Evolutionary conservation across 2,113 vertebrate species (phyloP), one percentile per base, ranked within the genome.

Genomic region (Nothoprocta perdicaria): DNA sequence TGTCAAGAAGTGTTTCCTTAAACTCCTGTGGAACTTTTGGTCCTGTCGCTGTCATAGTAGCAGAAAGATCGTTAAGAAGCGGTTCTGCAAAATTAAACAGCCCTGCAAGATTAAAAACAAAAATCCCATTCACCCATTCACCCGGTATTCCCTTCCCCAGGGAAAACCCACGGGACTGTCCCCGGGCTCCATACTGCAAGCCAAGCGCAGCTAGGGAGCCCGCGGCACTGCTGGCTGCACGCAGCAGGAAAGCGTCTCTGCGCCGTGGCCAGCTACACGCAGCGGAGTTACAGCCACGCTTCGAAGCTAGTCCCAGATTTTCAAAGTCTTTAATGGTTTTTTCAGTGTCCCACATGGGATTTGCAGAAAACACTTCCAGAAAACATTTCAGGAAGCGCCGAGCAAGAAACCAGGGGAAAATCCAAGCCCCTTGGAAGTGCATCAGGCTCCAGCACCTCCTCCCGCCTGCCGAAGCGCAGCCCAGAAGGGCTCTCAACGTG

Each of bases 191-290:
- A 48, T 11, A 10, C 48, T 22, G 48, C 22, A 41, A 65, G 40
- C 24, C 58, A 31, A 53, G 78, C 45, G 65, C 2, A 1, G 46
- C 0, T 12, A 43, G 76, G 65, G 24, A 46, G 31, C 60, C 45
- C 24, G 58, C 31, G 0, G 6, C 1, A 0, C 45, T 0, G 2
- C 53, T 48, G 27, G 41, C 27, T 22, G 53, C 33, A 53, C 0
- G 14, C 16, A 50, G 45, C 60, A 71, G 90, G 33, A 80, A 46
- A 60, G 48, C 40, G 41, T 18, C 26, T 40, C 5, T 3, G 27
- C 48, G 43, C 26, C 78, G 33, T 16, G 27, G 6, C 7, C 15
- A 58, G 41, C 7, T 18, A 0, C 29, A 43, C 66, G 21, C 52
- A 24, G 1, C 48, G 41, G 35, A 78, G 35, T 48, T 12, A 10